A percentile compares a stretch with the other conserved stretches of the same genome.
Evolutionary conservation across 64 coral and sea anemone genomes (phyloP).

Genomic region (Montipora foliosa): DNA sequence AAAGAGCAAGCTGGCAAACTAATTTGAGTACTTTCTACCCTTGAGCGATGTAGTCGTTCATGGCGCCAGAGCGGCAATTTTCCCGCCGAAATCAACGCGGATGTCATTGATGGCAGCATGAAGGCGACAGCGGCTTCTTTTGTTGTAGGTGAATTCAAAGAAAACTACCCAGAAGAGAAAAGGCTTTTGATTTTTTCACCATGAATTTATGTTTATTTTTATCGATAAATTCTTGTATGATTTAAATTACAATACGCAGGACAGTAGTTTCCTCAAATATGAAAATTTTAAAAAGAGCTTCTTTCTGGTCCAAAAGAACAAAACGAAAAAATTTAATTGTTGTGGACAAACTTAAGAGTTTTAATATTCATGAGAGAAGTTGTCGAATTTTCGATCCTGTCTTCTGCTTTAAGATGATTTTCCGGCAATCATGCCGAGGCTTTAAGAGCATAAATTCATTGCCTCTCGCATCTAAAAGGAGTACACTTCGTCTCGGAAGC

Average conservation of each 20-base stretch:
- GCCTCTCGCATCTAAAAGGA: background rate
- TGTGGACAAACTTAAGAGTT: background rate
- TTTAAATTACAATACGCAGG: background rate
- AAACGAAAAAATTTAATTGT: background rate
- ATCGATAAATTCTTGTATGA: background rate
- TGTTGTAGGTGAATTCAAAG: conserved; percentile 11
- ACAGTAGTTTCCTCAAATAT: background rate
- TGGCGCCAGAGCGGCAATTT: conserved; percentile 44
- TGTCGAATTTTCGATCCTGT: background rate
- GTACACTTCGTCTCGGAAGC: background rate
- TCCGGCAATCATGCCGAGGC: background rate
- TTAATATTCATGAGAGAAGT: conserved; percentile 17
- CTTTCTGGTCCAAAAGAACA: background rate
- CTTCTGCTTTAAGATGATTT: background rate
- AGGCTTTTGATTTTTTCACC: background rate
- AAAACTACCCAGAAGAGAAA: background rate
- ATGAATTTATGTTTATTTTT: background rate
- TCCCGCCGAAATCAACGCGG: conserved; percentile 33
- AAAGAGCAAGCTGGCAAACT: conserved; percentile 11
- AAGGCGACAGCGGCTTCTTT: conserved; percentile 36
- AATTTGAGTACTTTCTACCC: conserved; percentile 24
- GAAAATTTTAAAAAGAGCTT: background rate
- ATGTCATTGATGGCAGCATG: conserved; percentile 36
- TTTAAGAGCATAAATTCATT: background rate
- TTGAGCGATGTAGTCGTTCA: conserved; percentile 3